Percentiles rank a stretch among this genome's conserved stretches.
phyloP scores from a whole-genome alignment of 2,888 invertebrate genomes.

The Polydrusus pterygomalis region DNA sequence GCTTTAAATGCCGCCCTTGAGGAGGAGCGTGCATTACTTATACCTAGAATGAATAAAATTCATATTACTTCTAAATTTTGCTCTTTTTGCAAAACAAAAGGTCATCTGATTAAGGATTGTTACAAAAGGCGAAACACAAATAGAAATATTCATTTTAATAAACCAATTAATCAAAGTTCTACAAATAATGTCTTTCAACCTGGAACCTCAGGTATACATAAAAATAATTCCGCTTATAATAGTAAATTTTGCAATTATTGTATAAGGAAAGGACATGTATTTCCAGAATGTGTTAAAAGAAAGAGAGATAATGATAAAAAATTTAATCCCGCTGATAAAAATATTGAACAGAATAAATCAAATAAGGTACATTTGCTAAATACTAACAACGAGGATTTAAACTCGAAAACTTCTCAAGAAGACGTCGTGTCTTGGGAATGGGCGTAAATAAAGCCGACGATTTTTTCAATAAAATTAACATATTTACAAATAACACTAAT shows the following conservation, averaged over 20 bases:
- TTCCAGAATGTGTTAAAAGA: slow-evolving; percentile 43
- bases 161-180: not conserved
- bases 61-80: slow-evolving; percentile 29
- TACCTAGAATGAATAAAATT: slow-evolving; percentile 2
- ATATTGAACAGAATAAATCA: too few species aligned
- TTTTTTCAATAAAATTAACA: too few species aligned
- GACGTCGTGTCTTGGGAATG: too few species aligned
- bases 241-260: not conserved
- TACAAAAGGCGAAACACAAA: too few species aligned
- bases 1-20: slow-evolving; percentile 33
- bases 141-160: not conserved
- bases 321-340: slow-evolving; percentile 31
- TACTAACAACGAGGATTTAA: slow-evolving; percentile 4
- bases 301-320: slow-evolving; percentile 31
- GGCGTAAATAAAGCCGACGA: slow-evolving; percentile 6
- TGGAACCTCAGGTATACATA: not conserved
- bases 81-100: slow-evolving; percentile 35
- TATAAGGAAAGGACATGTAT: slow-evolving; percentile 1
- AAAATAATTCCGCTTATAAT: slow-evolving; percentile 29
- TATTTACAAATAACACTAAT: not conserved
- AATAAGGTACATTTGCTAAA: too few species aligned
- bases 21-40: slow-evolving; percentile 23
- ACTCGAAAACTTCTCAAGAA: not conserved
- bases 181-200: not conserved
- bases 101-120: slow-evolving; percentile 18